Conservation (phyloP, 2,797 vertebrate species). For the Aphelocoma californica region DNA sequence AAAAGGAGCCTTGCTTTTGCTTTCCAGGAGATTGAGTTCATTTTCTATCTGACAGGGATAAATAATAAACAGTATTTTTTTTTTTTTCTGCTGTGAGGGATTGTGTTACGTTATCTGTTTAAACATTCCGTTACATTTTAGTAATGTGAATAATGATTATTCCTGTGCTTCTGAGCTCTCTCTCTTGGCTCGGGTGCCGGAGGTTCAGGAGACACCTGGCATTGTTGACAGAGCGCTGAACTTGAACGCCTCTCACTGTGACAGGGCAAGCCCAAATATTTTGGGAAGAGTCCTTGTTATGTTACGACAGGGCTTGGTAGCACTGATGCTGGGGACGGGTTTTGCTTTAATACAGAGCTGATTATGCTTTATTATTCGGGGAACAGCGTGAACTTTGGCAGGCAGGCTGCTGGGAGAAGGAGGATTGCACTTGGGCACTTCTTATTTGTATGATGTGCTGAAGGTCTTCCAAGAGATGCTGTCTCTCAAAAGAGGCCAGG, state of each 20-base stretch:
- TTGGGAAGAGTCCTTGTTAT: slow-evolving; percentile 55
- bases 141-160: slow-evolving; percentile 46
- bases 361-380: slow-evolving; percentile 21
- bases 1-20: neutral
- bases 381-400: slow-evolving; percentile 12
- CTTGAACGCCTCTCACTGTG: slow-evolving; percentile 51
- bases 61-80: slow-evolving; percentile 22
- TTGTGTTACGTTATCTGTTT: slow-evolving; percentile 63
- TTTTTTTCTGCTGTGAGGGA: neutral
- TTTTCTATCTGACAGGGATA: slow-evolving; percentile 48
- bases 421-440: slow-evolving; percentile 4
- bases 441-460: neutral
- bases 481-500: neutral
- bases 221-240: slow-evolving; percentile 59
- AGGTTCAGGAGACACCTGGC: slow-evolving; percentile 52
- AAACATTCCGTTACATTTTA: slow-evolving; percentile 58
- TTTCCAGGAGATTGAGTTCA: slow-evolving; percentile 37
- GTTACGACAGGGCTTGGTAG: slow-evolving; percentile 43
- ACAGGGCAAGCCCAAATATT: slow-evolving; percentile 58
- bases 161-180: slow-evolving; percentile 54
- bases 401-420: neutral
- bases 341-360: neutral
- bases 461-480: neutral
- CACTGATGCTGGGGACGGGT: neutral
- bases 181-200: slow-evolving; percentile 29